Evolutionary conservation across 2,888 invertebrate genomes (phyloP).

Genomic region (Apoda limacodes): DNA sequence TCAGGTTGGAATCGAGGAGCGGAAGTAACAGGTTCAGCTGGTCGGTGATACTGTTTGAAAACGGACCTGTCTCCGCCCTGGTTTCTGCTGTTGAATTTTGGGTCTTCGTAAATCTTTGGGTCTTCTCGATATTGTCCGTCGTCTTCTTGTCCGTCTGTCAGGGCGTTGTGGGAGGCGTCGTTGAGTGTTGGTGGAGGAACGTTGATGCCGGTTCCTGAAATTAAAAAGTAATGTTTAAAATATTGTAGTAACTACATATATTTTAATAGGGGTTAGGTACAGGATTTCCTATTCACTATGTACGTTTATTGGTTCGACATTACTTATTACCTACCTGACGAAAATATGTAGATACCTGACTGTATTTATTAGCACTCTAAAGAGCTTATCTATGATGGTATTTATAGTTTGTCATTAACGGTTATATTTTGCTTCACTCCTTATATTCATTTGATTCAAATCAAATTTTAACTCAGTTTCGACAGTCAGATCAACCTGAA

Average conservation of each 20-base stretch:
- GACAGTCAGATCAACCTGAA: too few relatives aligned
- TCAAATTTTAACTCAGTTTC: too few relatives aligned
- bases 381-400: too few relatives aligned
- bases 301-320: too few relatives aligned
- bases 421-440: too few relatives aligned
- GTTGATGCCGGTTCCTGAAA: slow-evolving; percentile 75
- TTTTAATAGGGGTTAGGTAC: not conserved
- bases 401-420: too few relatives aligned
- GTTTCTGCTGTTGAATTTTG: slow-evolving; percentile 65
- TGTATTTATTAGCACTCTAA: too few relatives aligned
- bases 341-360: too few relatives aligned
- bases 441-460: too few relatives aligned
- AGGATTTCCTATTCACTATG: slow-evolving; percentile 11
- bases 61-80: slow-evolving; percentile 29
- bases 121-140: slow-evolving; percentile 90
- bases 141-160: slow-evolving; percentile 77
- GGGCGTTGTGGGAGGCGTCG: slow-evolving; percentile 58
- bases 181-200: slow-evolving; percentile 84
- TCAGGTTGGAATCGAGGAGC: slow-evolving; percentile 23
- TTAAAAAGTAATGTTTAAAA: not conserved
- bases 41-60: slow-evolving; percentile 34
- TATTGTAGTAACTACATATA: not conserved
- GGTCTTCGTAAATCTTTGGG: slow-evolving; percentile 82
- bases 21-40: slow-evolving; percentile 25
- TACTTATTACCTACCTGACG: too few relatives aligned